Conservation (phyloP, 1,140 invertebrate genomes). For the Samia ricini region DNA sequence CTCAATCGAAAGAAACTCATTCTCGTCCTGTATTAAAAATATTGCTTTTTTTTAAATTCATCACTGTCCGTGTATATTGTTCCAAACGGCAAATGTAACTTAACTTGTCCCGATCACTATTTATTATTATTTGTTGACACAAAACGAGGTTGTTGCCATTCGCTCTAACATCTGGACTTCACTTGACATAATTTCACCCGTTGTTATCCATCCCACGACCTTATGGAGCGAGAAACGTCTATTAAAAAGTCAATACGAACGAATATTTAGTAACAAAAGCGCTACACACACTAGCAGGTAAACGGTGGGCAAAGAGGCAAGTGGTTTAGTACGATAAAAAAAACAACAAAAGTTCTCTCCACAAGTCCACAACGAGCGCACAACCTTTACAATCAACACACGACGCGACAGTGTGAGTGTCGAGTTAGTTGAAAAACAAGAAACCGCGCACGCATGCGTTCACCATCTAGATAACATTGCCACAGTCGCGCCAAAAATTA, state of each 20-base stretch:
- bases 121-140: slow-evolving; percentile 70
- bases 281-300: slow-evolving; percentile 50
- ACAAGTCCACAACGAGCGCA: slow-evolving; percentile 28
- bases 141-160: slow-evolving; percentile 61
- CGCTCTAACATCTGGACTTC: slow-evolving; percentile 54
- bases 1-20: slow-evolving; percentile 61
- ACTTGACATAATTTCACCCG: slow-evolving; percentile 58
- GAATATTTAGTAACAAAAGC: slow-evolving; percentile 21
- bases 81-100: slow-evolving; percentile 42
- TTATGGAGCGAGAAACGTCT: slow-evolving; percentile 4
- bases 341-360: slow-evolving; percentile 48
- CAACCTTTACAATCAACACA: slow-evolving; percentile 33
- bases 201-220: slow-evolving; percentile 13
- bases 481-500: slow-evolving; percentile 9
- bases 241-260: slow-evolving; percentile 20
- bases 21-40: slow-evolving; percentile 48
- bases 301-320: slow-evolving; percentile 44
- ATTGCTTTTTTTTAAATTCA: slow-evolving; percentile 72
- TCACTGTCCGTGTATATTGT: slow-evolving; percentile 68
- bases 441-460: slow-evolving; percentile 35
- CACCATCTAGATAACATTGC: slow-evolving; percentile 42
- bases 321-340: slow-evolving; percentile 53
- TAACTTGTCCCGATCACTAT: slow-evolving; percentile 66
- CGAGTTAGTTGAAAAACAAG: slow-evolving; percentile 50
- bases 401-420: slow-evolving; percentile 64